Evolutionary conservation across 2,888 invertebrate genomes (phyloP).

Genomic region (Synanthedon myopaeformis): DNA sequence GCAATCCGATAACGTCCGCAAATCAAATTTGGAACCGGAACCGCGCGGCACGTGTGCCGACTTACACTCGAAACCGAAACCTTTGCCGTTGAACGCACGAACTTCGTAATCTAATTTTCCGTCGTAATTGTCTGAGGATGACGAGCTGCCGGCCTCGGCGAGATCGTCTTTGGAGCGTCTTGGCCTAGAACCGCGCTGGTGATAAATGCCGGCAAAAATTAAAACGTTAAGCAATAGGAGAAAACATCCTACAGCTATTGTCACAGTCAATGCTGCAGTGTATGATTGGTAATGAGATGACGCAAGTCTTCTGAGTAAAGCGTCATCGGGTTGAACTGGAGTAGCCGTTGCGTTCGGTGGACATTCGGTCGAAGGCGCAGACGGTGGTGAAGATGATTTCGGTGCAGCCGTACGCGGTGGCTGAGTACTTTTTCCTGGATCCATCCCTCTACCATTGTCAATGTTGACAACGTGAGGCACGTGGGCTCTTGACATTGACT

Average conservation of each 20-base stretch:
- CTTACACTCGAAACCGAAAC: conserved; percentile 69
- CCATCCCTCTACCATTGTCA: conserved; percentile 33
- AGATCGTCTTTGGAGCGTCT: conserved; percentile 83
- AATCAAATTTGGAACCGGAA: conserved; percentile 55
- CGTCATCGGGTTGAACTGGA: conserved; percentile 71
- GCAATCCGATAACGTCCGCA: conserved; percentile 64
- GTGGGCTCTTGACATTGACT: conserved; percentile 76
- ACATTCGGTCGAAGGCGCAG: conserved; percentile 78
- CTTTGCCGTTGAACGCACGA: conserved; percentile 65
- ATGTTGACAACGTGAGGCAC: conserved; percentile 67
- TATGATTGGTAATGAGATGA: conserved; percentile 89
- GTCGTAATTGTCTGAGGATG: conserved; percentile 74
- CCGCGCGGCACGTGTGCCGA: conserved; percentile 65
- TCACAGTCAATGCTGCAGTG: conserved; percentile 88
- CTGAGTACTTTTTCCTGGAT: conserved; percentile 35
- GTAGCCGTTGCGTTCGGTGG: conserved; percentile 72
- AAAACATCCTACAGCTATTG: conserved; percentile 88
- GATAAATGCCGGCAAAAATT: conserved; percentile 90
- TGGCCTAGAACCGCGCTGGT: conserved; percentile 80
- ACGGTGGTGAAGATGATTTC: conserved; percentile 46
- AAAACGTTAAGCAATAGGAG: conserved; percentile 83
- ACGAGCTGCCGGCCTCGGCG: conserved; percentile 78
- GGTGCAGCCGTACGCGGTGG: conserved; percentile 59
- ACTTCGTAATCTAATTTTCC: conserved; percentile 68
- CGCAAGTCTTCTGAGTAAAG: conserved; percentile 80